phyloP scores from a whole-genome alignment of 2,113 vertebrate species.

The Phodopus roborovskii region DNA sequence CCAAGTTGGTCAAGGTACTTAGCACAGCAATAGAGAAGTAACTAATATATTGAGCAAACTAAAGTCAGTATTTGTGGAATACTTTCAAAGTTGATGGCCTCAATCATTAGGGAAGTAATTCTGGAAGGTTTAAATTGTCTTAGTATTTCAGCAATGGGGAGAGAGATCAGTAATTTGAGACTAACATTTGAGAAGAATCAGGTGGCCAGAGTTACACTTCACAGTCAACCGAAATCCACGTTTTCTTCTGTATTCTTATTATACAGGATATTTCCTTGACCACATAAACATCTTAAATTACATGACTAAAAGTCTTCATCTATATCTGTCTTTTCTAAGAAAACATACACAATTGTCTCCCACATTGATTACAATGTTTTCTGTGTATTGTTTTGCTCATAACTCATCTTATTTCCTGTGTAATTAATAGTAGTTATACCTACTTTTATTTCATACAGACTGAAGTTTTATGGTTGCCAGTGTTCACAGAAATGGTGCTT shows the following conservation, averaged over 20 bases:
- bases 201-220: background rate
- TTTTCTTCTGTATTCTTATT: background rate
- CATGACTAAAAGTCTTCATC: background rate
- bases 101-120: background rate
- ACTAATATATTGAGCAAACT: background rate
- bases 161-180: background rate
- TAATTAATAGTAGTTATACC: background rate
- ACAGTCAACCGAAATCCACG: background rate
- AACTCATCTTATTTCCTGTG: background rate
- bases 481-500: background rate
- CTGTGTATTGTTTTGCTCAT: background rate
- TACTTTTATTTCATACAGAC: background rate
- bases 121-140: background rate
- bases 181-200: background rate
- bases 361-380: background rate
- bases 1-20: background rate
- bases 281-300: background rate
- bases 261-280: background rate
- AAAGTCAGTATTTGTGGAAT: background rate
- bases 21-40: background rate
- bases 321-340: background rate
- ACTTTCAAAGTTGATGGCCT: background rate
- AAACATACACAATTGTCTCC: background rate
- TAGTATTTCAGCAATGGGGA: background rate
- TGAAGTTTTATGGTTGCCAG: background rate